Conservation (phyloP, 2,113 vertebrate genomes). For the Neolamprologus modestus region DNA sequence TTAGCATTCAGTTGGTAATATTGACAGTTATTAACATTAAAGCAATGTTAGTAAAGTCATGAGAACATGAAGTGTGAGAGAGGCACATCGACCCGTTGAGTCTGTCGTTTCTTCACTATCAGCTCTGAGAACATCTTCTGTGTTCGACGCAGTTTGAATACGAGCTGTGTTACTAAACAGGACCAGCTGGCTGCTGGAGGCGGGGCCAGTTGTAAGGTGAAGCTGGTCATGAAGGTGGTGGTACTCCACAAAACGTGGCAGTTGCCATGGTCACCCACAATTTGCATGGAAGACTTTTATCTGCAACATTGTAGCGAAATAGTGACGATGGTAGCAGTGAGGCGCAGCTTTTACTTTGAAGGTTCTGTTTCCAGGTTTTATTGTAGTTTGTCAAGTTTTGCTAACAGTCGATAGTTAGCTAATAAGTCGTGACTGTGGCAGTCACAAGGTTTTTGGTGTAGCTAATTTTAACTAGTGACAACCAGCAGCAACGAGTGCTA, state of each 20-base stretch:
- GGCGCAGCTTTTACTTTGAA: background rate
- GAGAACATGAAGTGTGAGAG: fast-evolving
- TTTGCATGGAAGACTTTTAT: background rate
- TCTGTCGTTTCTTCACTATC: fast-evolving
- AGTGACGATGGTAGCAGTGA: background rate
- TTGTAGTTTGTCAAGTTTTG: fast-evolving
- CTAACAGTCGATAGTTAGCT: background rate
- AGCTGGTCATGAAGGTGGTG: background rate
- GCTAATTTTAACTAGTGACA: background rate
- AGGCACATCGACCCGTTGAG: background rate
- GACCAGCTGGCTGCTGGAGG: background rate
- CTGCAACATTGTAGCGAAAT: background rate
- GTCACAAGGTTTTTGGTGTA: background rate
- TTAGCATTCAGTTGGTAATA: background rate
- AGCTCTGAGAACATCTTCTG: background rate
- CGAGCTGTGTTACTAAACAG: background rate
- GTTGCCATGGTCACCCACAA: background rate
- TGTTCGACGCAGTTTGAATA: fast-evolving
- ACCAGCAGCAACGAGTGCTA: background rate
- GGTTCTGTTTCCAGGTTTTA: background rate
- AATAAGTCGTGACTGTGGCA: too few species aligned
- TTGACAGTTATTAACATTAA: background rate
- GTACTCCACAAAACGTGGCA: background rate
- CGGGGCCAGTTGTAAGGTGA: background rate
- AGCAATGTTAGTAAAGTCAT: fast-evolving